phyloP scores from a whole-genome alignment of 2,797 vertebrate genomes.

The Loris lydekkerianus region DNA sequence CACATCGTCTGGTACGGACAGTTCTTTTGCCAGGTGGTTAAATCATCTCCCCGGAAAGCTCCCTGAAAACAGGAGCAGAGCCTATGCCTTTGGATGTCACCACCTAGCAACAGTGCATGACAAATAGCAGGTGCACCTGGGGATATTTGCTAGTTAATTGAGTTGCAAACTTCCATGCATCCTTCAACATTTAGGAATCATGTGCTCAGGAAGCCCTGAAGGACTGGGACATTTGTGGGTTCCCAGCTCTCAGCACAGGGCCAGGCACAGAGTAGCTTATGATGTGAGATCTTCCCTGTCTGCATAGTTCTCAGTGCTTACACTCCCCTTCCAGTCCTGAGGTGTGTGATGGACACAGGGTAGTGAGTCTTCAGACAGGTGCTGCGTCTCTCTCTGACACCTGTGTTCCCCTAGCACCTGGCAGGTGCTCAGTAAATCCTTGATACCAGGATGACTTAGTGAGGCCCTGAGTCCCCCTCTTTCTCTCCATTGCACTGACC shows the following conservation, averaged over 20 bases:
- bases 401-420: not conserved
- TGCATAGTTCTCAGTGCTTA: too few species aligned
- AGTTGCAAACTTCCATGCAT: not conserved
- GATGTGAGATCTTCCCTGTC: rapidly evolving
- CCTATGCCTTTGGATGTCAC: not conserved
- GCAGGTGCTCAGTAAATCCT: not conserved
- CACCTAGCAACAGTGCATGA: not conserved
- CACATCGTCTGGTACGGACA: rapidly evolving
- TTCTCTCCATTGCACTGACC: not conserved
- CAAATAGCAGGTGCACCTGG: not conserved
- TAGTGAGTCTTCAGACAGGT: rapidly evolving
- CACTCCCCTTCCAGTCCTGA: not conserved
- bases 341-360: too few species aligned
- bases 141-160: rapidly evolving
- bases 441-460: rapidly evolving
- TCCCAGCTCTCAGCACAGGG: not conserved
- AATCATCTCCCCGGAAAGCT: not conserved
- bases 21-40: not conserved
- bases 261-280: not conserved
- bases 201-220: not conserved
- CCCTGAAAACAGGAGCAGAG: not conserved
- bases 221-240: too few species aligned
- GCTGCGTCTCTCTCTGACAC: not conserved
- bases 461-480: too few species aligned
- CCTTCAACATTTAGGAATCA: not conserved